Base-by-base conservation (phyloP, 2,888 invertebrate species). In the Hydroisotoma schaefferi region DNA sequence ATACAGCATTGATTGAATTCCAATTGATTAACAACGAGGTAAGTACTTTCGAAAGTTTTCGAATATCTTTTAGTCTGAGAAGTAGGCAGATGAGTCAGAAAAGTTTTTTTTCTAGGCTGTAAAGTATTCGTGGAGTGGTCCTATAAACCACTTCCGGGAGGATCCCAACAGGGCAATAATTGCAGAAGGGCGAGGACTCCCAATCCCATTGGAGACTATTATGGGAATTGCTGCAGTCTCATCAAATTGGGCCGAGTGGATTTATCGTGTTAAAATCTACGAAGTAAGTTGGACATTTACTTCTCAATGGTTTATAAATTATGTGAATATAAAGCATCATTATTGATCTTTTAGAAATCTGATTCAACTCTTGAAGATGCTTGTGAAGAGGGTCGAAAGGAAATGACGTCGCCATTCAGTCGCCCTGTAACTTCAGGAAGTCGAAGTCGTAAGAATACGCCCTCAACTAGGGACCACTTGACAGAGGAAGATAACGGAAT, bases 131-230 rank as follows among this genome's bases (percentile, higher is more conserved):
- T 69, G 66, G 66, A 55, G 55, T 37, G 69, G 69, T 26, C 57
- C 52, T 26, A 59, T 67, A 5, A 63, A 63, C 54, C 63, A 65
- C 38, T 63, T 69, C 29, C 59, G 69, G 5, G 63, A 64, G 23
- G 69, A 69, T 48, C 54, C 61, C 0, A 33, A 55, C 0, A 51
- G 52, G n/a, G 59, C 61, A 6, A 52, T 68, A 3, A 55, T 57
- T 54, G 37, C 51, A 2, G 46, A 57, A 48, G 68, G 68, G 12
- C 20, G 58, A 10, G 68, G 63, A 15, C 43, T 68, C 2, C 57
- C 62, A 4, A 61, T 59, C 2, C 68, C 68, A 23, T 28, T 63
- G 46, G 59, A 62, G 33, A 65, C 64, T 0, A 29, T 64, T 20
- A 53, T 64, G 53, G 55, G 59, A 37, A 54, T 57, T 38, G 61